A percentile compares a stretch with the other conserved stretches of the same genome.
Conservation (phyloP, 2,113 vertebrate genomes). For the Acrocephalus arundinaceus region DNA sequence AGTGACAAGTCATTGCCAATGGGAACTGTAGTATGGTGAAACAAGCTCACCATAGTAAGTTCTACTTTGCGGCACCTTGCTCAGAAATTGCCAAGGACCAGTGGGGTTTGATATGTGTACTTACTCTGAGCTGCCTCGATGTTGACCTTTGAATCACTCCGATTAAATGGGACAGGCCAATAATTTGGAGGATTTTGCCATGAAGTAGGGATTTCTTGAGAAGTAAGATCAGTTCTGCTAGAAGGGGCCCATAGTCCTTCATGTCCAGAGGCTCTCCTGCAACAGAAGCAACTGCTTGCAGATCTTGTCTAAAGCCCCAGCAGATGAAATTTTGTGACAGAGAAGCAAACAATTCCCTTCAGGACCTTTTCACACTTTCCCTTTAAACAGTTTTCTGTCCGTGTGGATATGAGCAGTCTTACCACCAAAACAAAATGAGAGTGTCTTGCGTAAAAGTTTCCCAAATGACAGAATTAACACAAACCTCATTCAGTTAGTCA, state of each 20-base stretch:
- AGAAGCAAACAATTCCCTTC: not conserved
- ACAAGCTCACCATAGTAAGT: not conserved
- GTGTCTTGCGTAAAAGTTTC: not conserved
- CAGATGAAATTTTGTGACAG: not conserved
- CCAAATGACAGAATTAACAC: not conserved
- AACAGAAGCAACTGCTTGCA: not conserved
- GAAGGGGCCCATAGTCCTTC: not conserved
- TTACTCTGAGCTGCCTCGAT: not conserved
- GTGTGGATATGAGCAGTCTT: not conserved
- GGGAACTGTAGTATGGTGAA: not conserved
- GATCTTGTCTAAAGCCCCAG: not conserved
- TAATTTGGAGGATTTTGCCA: not conserved
- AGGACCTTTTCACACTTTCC: not conserved
- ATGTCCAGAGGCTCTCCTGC: not conserved
- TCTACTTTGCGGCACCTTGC: not conserved
- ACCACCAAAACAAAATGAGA: not conserved
- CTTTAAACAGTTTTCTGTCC: not conserved
- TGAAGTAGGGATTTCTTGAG: not conserved
- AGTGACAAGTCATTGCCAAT: not conserved
- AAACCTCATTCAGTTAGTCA: not conserved
- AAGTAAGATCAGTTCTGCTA: not conserved
- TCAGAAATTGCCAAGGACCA: not conserved
- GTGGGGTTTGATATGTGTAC: not conserved
- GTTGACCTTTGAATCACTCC: not conserved
- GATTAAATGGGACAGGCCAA: not conserved